Base-by-base conservation (phyloP, 2,113 vertebrate genomes). In the Nothoprocta pentlandii region DNA sequence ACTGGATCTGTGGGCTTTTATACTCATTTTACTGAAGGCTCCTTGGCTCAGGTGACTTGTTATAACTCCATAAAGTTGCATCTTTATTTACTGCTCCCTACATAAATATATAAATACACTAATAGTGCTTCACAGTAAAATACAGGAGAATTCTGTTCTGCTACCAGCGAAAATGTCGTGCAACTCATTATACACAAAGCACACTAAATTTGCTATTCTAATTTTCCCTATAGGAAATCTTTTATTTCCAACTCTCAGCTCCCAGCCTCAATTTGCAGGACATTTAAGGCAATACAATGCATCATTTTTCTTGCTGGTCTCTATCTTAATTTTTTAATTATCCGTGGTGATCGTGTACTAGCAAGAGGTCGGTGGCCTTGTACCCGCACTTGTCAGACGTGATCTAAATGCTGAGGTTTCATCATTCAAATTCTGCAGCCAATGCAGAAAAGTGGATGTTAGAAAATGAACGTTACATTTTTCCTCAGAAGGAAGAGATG, bases 211-310 rank as follows among this genome's bases (percentile, higher is more conserved):
- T 22, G 49, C 49, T 23, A 10, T 51, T 67, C 49, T 25, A 32
- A 51, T 80, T 80, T 42, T 81, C 41, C 30, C 41, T 42, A 63
- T 20, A 32, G 51, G 49, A 59, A 51, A 41, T 19, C 15, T 25
- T 62, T 34, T 12, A 26, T 25, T 54, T 77, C 41, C 69, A 9
- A 3, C 34, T 73, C 46, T n/a, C 28, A 28, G 36, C 53, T 28
- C 26, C 53, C 53, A 28, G 25, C 0, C 7, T 8, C 6, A 23
- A 23, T 13, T 20, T 8, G 0, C 8, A 10, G 4, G 4, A 23
- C 6, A 4, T 32, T 54, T 26, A 30, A 7, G 30, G 54, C 30
- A 19, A 28, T 32, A 6, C 1, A 25, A n/a, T 39, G 36, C 17
- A 22, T 85, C 53, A 1, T 12, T 64, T 64, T 47, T 30, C 49